Conservation (phyloP, 2,113 vertebrate genomes). For the Cromileptes altivelis region DNA sequence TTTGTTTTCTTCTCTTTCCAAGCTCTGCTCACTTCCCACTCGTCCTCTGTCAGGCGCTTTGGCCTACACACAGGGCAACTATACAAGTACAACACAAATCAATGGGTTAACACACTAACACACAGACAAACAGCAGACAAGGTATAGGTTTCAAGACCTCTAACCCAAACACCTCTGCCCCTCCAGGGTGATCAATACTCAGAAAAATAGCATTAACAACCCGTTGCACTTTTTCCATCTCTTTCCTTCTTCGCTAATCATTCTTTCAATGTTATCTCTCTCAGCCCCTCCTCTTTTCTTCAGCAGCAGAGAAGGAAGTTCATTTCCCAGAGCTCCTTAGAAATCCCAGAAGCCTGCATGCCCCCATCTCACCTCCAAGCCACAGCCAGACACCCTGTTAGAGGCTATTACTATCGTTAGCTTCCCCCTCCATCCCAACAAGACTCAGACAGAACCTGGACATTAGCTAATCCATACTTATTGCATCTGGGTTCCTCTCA, state of each 20-base stretch:
- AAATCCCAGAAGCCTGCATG: slow-evolving; percentile 72
- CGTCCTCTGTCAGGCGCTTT: slow-evolving; percentile 65
- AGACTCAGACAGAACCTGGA: slow-evolving; percentile 82
- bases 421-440: slow-evolving; percentile 72
- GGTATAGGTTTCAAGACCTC: slow-evolving; percentile 67
- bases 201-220: slow-evolving; percentile 69
- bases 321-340: slow-evolving; percentile 73
- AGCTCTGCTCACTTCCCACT: slow-evolving; percentile 68
- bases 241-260: slow-evolving; percentile 69
- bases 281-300: slow-evolving; percentile 56
- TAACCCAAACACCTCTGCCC: slow-evolving; percentile 71
- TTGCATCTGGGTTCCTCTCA: slow-evolving; percentile 80
- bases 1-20: slow-evolving; percentile 59
- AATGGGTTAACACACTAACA: slow-evolving; percentile 69
- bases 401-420: slow-evolving; percentile 68
- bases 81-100: slow-evolving; percentile 63
- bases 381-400: slow-evolving; percentile 80
- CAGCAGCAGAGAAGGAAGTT: slow-evolving; percentile 66
- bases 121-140: slow-evolving; percentile 65
- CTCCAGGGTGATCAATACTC: slow-evolving; percentile 80
- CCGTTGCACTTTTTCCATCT: slow-evolving; percentile 62
- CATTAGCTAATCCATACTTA: slow-evolving; percentile 87
- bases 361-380: slow-evolving; percentile 69
- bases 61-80: slow-evolving; percentile 65
- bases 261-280: slow-evolving; percentile 70